Conservation (phyloP, 2,797 vertebrate genomes). For the Pipistrellus kuhlii region DNA sequence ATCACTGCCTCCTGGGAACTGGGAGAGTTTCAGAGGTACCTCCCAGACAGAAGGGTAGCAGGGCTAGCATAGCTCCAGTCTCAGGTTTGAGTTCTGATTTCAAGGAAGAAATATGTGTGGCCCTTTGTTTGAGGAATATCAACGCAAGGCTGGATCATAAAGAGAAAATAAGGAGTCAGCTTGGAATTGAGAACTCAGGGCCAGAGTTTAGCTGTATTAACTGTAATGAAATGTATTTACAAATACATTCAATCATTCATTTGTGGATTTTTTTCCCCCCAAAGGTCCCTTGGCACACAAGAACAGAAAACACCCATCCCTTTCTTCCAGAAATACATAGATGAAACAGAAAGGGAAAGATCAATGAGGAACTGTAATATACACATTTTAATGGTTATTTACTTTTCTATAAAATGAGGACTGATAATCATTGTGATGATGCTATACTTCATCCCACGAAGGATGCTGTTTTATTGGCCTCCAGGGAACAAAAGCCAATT, state of each 20-base stretch:
- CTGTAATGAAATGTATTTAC: neutral
- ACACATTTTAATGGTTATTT: conserved; percentile 39
- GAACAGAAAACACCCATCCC: neutral
- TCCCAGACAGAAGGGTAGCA: neutral
- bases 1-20: neutral
- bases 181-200: neutral
- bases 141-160: neutral
- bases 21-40: neutral
- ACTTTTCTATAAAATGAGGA: conserved; percentile 51
- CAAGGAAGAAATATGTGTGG: neutral
- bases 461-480: neutral
- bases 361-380: neutral
- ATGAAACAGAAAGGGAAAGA: neutral
- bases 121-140: neutral
- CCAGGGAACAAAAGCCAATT: neutral
- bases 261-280: neutral
- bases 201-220: neutral
- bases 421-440: neutral
- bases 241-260: neutral
- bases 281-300: neutral
- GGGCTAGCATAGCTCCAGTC: neutral
- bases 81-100: neutral
- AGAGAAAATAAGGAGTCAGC: neutral
- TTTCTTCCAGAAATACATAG: neutral
- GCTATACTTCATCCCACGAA: neutral